Evolutionary conservation across 2,113 vertebrate species (phyloP).

Genomic region (Chroicocephalus ridibundus): DNA sequence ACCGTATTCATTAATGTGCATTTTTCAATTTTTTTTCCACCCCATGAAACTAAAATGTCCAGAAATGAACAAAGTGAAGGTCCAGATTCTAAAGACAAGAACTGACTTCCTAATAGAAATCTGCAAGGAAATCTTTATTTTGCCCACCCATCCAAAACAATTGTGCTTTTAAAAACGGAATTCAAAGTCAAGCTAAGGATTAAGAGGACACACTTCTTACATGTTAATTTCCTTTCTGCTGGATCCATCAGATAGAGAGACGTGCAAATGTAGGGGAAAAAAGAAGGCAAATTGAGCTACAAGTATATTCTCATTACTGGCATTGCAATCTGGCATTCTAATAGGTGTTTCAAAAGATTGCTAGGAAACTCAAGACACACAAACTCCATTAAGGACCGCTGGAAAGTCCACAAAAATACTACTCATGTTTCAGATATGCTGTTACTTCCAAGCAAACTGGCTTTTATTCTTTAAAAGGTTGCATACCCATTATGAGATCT

Average conservation of each 20-base stretch:
- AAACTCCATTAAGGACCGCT: background rate
- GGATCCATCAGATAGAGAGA: background rate
- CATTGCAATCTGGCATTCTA: background rate
- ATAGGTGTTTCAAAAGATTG: background rate
- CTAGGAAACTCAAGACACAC: background rate
- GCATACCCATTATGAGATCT: background rate
- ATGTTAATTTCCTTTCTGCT: background rate
- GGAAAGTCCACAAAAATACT: background rate
- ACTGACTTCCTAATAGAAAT: background rate
- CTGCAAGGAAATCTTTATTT: background rate
- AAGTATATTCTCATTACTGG: background rate
- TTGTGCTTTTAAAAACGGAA: background rate
- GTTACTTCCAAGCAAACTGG: background rate
- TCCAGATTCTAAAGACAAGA: background rate
- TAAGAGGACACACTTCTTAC: background rate
- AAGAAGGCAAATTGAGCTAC: background rate
- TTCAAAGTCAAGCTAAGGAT: background rate
- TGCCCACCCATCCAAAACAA: background rate
- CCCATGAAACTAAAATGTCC: background rate
- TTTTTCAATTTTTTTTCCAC: fast-evolving
- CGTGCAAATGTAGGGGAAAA: background rate
- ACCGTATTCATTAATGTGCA: background rate
- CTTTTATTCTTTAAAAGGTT: background rate
- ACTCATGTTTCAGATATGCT: background rate
- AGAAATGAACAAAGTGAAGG: background rate